Conservation (phyloP, 2,888 invertebrate species). For the Argyresthia albistria region DNA sequence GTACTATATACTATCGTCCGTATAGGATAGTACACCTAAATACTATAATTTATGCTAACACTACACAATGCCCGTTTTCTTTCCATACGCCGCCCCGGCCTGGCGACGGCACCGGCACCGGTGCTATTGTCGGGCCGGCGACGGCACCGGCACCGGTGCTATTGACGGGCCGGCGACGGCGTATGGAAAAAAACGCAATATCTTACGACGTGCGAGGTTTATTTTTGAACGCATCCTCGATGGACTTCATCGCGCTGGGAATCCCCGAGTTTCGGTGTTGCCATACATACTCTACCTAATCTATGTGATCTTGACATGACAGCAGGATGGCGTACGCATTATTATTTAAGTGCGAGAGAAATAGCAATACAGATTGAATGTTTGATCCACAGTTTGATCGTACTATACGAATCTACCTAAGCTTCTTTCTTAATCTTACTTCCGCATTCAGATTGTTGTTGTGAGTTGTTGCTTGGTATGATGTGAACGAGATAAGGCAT, state of each 20-base stretch:
- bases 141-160: too few relatives aligned
- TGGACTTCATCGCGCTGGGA: neutral
- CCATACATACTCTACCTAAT: neutral
- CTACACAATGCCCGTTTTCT: too few relatives aligned
- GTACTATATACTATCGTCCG: too few relatives aligned
- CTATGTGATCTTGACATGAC: neutral
- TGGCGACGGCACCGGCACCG: too few relatives aligned
- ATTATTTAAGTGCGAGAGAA: neutral
- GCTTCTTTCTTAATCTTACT: neutral
- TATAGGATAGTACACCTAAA: too few relatives aligned
- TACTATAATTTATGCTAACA: too few relatives aligned
- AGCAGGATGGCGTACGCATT: neutral
- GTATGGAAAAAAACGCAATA: neutral
- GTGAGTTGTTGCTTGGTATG: neutral
- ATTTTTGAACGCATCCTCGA: neutral
- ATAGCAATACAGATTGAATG: neutral
- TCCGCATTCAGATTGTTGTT: neutral
- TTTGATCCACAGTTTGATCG: neutral
- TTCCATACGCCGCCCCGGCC: too few relatives aligned
- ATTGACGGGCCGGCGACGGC: too few relatives aligned
- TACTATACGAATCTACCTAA: neutral
- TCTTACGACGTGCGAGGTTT: neutral
- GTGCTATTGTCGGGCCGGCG: too few relatives aligned
- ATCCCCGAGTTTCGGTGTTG: neutral
- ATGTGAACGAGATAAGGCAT: neutral